Percentiles rank a stretch among this genome's conserved stretches.
Evolutionary conservation across 2,113 vertebrate genomes (phyloP).

Genomic region (Cyphomyrus discorhynchus): DNA sequence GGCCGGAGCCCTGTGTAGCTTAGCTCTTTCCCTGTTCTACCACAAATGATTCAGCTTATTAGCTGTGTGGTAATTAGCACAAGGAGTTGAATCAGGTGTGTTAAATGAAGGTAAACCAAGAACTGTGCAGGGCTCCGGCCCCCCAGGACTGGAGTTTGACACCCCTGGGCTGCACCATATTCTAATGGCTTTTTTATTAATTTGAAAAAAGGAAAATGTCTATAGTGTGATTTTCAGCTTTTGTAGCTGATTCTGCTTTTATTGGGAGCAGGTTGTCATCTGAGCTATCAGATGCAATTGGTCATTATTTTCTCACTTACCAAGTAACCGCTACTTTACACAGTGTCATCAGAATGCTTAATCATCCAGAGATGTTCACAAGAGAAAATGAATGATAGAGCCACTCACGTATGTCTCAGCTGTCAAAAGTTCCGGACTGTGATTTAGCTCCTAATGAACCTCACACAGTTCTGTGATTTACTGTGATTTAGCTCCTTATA

Average conservation of each 20-base stretch:
- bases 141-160: too few relatives aligned
- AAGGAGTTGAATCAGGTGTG: too few relatives aligned
- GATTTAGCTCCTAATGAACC: background rate
- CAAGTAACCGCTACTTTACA: background rate
- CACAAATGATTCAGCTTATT: too few relatives aligned
- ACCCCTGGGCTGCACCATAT: background rate
- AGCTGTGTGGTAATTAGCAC: too few relatives aligned
- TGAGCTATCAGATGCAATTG: background rate
- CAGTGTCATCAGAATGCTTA: background rate
- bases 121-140: too few relatives aligned
- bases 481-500: background rate
- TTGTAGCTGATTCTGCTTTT: background rate
- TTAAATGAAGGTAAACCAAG: too few relatives aligned
- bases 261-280: background rate
- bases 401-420: background rate
- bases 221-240: background rate
- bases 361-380: background rate
- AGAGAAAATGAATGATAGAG: background rate
- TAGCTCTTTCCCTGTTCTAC: too few relatives aligned
- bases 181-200: background rate
- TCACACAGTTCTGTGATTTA: too few relatives aligned
- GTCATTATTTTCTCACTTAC: background rate
- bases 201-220: background rate
- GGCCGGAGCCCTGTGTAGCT: too few relatives aligned
- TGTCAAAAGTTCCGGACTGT: background rate